Evolutionary conservation across 2,113 vertebrate species (phyloP), one percentile per base, ranked within the genome.

Genomic region (Pygoscelis antarcticus): DNA sequence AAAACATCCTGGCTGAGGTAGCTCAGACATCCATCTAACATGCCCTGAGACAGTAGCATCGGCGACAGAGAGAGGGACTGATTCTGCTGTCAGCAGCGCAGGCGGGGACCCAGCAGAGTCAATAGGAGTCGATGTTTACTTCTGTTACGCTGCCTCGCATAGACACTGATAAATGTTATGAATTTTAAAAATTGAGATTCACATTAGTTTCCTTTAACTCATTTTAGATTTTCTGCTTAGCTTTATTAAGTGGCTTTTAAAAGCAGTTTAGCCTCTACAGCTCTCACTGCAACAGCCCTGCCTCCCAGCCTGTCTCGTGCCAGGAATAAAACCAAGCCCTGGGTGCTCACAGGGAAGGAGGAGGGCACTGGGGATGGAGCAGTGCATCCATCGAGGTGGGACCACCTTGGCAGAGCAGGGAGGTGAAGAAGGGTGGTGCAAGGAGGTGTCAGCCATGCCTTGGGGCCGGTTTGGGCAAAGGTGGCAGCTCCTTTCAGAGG

Each of bases 241-340:
- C 75, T 96, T 94, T 96, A 96, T 96, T 96, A 96, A 97, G 91
- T 97, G 91, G 66, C 89, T 97, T 96, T 96, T 91, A 90, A 94
- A 96, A 96, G 87, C 83, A 93, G 87, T 80, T 93, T 46, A 87
- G 84, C 62, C 36, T 87, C 75, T 22, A 11, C 3, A 26, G 44
- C 62, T 91, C 46, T 54, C 46, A 54, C n/a, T 3, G 51, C 18
- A 26, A 11, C 61, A 89, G 69, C 64, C 38, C 80, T 95, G 60
- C 51, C 83, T 90, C 27, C 58, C 44, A 83, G 57, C 26, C 77
- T 77, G 44, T 13, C 84, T 83, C 0, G 0, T 3, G 1, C n/a
- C 16, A 16, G 44, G 27, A 79, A 55, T 34, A 47, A 75, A 92
- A 38, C 10, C 3, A 36, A 75, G 46, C 38, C 49, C 12, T 19